These are phyloP conservation scores for Okamejei kenojei DNA, from an alignment of 2,797 vertebrate genomes.

Conservation along the genomic window DNA sequence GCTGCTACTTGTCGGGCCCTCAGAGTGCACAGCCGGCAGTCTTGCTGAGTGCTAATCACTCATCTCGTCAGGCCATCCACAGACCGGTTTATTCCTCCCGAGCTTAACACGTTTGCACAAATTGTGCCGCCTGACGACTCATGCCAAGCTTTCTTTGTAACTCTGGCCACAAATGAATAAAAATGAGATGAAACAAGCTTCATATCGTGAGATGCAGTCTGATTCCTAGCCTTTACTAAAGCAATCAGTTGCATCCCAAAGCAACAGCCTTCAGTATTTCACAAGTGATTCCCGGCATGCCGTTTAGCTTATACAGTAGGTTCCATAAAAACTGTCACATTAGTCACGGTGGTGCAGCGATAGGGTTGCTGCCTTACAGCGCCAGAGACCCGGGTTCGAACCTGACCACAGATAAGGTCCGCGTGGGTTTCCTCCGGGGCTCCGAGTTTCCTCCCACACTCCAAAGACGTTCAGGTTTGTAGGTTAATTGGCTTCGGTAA, in stretches of 20 bases:
- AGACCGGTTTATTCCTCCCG: neutral
- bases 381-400: too few species aligned
- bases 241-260: neutral
- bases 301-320: neutral
- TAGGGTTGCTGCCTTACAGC: too few species aligned
- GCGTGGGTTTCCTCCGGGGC: too few species aligned
- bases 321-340: too few species aligned
- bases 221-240: neutral
- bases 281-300: neutral
- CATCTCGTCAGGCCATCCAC: slow-evolving; percentile 1
- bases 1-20: neutral
- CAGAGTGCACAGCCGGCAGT: neutral
- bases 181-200: slow-evolving; percentile 1
- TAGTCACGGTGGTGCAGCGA: too few species aligned
- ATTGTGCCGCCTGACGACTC: neutral
- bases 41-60: neutral
- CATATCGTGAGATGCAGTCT: neutral
- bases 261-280: neutral
- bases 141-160: neutral
- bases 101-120: neutral
- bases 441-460: too few species aligned
- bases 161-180: neutral
- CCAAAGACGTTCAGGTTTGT: too few species aligned
- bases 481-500: too few species aligned
- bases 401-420: too few species aligned